phyloP scores from a whole-genome alignment of 2,888 invertebrate species.

The Lobophora halterata region DNA sequence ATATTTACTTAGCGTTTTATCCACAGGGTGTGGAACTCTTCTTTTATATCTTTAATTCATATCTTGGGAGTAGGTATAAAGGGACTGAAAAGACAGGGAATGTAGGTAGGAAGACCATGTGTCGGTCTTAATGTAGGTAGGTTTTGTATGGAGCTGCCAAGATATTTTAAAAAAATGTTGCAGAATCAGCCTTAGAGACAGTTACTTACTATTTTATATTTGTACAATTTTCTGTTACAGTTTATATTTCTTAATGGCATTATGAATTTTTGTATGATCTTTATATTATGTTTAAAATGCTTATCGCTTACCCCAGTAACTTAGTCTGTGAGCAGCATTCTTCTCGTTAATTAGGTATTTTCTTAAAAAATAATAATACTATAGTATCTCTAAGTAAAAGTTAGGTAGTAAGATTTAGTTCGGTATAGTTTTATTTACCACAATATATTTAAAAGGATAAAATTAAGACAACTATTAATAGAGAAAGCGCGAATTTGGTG shows the following conservation, averaged over 20 bases:
- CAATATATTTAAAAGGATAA: constrained; percentile 47
- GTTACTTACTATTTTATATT: constrained; percentile 19
- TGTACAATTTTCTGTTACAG: constrained; percentile 8
- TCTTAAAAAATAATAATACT: constrained; percentile 44
- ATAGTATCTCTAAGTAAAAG: constrained; percentile 39
- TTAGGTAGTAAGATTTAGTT: constrained; percentile 40
- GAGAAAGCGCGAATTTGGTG: constrained; percentile 61
- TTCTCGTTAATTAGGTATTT: no score
- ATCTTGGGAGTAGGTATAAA: constrained; percentile 49
- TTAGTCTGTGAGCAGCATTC: constrained; percentile 43
- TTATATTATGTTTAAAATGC: constrained; percentile 18
- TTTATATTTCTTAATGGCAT: constrained; percentile 6
- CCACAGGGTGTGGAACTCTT: constrained; percentile 61
- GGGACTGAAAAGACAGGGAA: constrained; percentile 75
- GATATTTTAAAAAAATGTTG: constrained; percentile 53
- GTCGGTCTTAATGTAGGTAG: constrained; percentile 59
- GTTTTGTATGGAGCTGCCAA: constrained; percentile 71
- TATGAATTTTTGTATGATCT: constrained; percentile 8
- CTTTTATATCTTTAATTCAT: constrained; percentile 57
- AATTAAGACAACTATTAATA: constrained; percentile 49
- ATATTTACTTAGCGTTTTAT: constrained; percentile 51
- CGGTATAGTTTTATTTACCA: constrained; percentile 39
- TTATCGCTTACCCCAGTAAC: constrained; percentile 2
- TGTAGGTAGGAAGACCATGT: constrained; percentile 56
- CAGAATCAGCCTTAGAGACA: constrained; percentile 44